Evolutionary conservation across 1,140 invertebrate genomes (phyloP), one percentile per base, ranked within the genome.

Genomic region (Dendroctonus valens): DNA sequence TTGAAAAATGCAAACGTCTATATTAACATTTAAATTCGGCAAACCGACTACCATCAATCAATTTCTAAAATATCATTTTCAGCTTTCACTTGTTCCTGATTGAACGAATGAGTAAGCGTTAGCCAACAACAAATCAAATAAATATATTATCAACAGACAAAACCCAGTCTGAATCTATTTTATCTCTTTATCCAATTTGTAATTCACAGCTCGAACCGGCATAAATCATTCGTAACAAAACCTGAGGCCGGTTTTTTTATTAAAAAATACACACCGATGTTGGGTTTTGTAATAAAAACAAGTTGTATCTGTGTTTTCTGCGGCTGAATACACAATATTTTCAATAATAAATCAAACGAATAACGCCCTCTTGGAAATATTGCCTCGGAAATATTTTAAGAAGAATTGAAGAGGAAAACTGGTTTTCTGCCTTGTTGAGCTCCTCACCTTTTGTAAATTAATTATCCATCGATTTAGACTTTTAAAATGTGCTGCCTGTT

Each of bases 281-380:
- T 52, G 12, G 44, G 49, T 62, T 38, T 52, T 8, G 59, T 52
- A 62, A 52, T 62, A 62, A 53, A 62, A 62, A 51, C 42, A 62
- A 62, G 14, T 59, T 59, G 58, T 59, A 59, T 50, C 46, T 49
- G 46, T 40, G 55, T 58, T 58, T 50, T 7, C 42, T 38, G 6
- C 46, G 11, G 58, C 11, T 41, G 58, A 59, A 59, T 59, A 59
- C 58, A 59, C 58, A 59, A 59, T 59, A 59, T 59, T 59, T 50
- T 59, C 58, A 48, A 59, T 59, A 59, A 50, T 59, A 59, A 59
- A 59, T 59, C 58, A 50, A 48, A 59, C 12, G 11, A 26, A 50
- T 49, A 9, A 59, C 46, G 40, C 37, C 58, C 38, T 26, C 39
- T n/a, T 39, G 44, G 58, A 59, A 49, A 49, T 50, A 59, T 38